phyloP scores from a whole-genome alignment of 2,888 invertebrate genomes.

The Dusona sp. region DNA sequence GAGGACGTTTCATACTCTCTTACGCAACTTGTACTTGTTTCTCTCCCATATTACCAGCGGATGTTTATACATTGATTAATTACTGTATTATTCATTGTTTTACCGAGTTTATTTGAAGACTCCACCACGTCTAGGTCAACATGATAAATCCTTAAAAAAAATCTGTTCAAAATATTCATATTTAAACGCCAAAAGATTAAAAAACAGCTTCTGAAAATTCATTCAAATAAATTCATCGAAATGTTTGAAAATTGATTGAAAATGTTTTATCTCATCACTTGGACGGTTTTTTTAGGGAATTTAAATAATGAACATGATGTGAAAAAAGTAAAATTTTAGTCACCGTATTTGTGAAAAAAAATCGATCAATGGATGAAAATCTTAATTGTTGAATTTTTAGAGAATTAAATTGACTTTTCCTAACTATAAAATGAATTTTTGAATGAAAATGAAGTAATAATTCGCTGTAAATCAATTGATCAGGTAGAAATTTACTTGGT shows the following conservation, averaged over 20 bases:
- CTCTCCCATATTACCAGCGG: constrained; percentile 8
- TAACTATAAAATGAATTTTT: background rate
- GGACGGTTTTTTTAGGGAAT: too few species aligned
- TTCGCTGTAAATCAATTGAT: background rate
- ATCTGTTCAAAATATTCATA: background rate
- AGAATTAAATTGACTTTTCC: background rate
- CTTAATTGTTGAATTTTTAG: background rate
- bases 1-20: constrained; percentile 48
- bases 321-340: background rate
- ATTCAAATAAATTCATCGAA: too few species aligned
- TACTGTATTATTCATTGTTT: background rate
- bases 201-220: background rate
- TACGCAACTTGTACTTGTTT: constrained; percentile 11
- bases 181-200: background rate
- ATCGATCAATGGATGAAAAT: too few species aligned
- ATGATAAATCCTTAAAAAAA: background rate
- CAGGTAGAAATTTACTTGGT: background rate
- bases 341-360: too few species aligned
- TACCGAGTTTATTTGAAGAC: background rate
- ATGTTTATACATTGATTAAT: background rate
- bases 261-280: too few species aligned
- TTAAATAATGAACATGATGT: background rate
- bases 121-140: background rate
- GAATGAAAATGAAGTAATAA: background rate
- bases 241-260: too few species aligned